Base-by-base conservation (phyloP, 1,140 invertebrate genomes). In the Cotesia typhae region DNA sequence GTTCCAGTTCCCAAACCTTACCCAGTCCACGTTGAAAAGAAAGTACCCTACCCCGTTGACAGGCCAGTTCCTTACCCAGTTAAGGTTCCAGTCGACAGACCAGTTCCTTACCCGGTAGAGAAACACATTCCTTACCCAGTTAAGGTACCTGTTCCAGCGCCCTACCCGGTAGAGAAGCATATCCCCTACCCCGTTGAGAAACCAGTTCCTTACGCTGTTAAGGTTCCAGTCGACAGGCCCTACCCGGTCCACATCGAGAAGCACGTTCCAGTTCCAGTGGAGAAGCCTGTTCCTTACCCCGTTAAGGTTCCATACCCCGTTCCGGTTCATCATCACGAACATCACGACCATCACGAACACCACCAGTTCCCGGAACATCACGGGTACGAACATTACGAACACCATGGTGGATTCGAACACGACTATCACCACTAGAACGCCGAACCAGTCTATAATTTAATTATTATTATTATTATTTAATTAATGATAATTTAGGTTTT, bases 11-110 rank as follows among this genome's bases (percentile, higher is more conserved):
- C 90, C 37, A 88, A 89, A 72, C 87, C 88, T 36, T 86, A 88
- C 70, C 85, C 87, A 65, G 84, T 84, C 7, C 89, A 90, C 71
- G 91, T 94, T 0, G 90, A 92, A 76, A 92, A 92, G 73, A 92
- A 92, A 80, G 91, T 94, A 64, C 91, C 91, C 3, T 87, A 88
- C 77, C 87, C 87, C 47, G 89, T 92, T 1, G 89, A 91, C 77
- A 90, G 90, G 73, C 88, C 88, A 9, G 88, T 90, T 2, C 89
- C 89, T 20, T 88, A 90, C 68, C 83, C 87, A 51, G 88, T 89
- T 7, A 83, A 85, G 69, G 83, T 87, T 57, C 86, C 76, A 10
- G 78, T 82, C 4, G 79, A 80, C 65, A 80, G 81, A 66, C 85
- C 85, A 72, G 82, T 87, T 5, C 84, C 85, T 60, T 79, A 83